Percentiles rank a stretch among this genome's conserved stretches.
Evolutionary conservation across 1,140 invertebrate species (phyloP).

Genomic region (Palaemon carinicauda): DNA sequence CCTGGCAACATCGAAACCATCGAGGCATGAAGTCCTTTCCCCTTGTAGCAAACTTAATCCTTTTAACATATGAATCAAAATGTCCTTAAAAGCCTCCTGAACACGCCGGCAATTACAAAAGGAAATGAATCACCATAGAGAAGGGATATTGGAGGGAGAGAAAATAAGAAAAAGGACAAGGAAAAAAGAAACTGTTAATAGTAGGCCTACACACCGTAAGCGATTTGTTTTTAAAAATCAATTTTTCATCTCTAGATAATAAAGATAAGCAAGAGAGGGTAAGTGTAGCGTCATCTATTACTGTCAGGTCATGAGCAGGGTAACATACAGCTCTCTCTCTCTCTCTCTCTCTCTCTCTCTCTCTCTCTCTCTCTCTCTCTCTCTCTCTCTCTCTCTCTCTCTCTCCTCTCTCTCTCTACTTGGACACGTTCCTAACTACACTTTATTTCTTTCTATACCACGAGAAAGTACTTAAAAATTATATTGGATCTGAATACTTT

Average conservation of each 20-base stretch:
- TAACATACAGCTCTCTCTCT: not conserved
- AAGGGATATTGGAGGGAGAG: not conserved
- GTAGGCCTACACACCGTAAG: not conserved
- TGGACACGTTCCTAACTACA: no score
- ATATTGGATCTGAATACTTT: no score
- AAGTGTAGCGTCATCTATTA: not conserved
- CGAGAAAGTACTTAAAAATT: no score
- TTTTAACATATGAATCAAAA: not conserved
- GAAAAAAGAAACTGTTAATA: not conserved
- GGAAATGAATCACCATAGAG: not conserved
- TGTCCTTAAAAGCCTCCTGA: not conserved
- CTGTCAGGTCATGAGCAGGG: not conserved
- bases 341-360: not conserved
- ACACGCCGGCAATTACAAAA: not conserved
- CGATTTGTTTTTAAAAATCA: conserved; percentile 13
- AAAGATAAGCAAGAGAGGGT: not conserved
- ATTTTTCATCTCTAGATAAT: not conserved
- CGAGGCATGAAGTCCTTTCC: no score
- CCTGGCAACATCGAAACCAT: no score
- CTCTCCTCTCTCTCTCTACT: not conserved
- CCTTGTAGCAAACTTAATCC: not conserved
- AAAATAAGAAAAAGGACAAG: no score
- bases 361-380: not conserved
- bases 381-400: not conserved
- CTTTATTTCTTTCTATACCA: no score